Conservation (phyloP, 2,113 vertebrate genomes). For the Verasper variegatus region DNA sequence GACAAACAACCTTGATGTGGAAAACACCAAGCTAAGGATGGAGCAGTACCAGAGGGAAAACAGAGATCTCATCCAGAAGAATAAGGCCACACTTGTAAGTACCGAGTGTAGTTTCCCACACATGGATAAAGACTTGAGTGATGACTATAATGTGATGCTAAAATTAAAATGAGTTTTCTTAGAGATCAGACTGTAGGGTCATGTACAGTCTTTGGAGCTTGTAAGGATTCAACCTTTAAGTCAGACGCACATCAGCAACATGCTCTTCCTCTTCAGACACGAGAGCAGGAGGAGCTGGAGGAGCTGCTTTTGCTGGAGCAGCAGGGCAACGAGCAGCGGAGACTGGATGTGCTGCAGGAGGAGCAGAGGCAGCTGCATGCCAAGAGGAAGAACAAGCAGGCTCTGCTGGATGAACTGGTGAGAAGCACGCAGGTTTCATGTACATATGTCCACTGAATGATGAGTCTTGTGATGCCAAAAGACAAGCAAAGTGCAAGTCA, state of each 20-base stretch:
- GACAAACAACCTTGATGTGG: conserved; percentile 95
- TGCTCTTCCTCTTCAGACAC: conserved; percentile 80
- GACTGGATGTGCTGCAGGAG: conserved; percentile 90
- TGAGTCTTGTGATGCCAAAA: conserved; percentile 16
- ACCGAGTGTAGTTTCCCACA: neutral
- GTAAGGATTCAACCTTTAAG: neutral
- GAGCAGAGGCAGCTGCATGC: conserved; percentile 92
- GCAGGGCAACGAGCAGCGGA: conserved; percentile 88
- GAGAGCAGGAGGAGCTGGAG: conserved; percentile 96
- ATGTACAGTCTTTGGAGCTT: neutral
- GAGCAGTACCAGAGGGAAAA: conserved; percentile 97
- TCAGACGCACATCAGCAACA: neutral
- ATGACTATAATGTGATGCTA: neutral
- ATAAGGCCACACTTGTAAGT: conserved; percentile 93
- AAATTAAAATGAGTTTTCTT: neutral
- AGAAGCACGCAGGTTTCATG: conserved; percentile 48
- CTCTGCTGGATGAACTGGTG: conserved; percentile 96
- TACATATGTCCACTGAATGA: neutral
- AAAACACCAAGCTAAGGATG: conserved; percentile 94
- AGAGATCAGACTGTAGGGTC: conserved; percentile 1
- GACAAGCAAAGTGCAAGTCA: neutral
- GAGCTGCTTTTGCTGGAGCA: conserved; percentile 92
- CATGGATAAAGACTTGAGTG: neutral
- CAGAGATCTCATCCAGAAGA: conserved; percentile 95
- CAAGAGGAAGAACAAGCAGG: conserved; percentile 96